These are phyloP conservation scores for Pelecanoides urinatrix DNA, from an alignment of 2,113 vertebrate species.

Conservation along the genomic window DNA sequence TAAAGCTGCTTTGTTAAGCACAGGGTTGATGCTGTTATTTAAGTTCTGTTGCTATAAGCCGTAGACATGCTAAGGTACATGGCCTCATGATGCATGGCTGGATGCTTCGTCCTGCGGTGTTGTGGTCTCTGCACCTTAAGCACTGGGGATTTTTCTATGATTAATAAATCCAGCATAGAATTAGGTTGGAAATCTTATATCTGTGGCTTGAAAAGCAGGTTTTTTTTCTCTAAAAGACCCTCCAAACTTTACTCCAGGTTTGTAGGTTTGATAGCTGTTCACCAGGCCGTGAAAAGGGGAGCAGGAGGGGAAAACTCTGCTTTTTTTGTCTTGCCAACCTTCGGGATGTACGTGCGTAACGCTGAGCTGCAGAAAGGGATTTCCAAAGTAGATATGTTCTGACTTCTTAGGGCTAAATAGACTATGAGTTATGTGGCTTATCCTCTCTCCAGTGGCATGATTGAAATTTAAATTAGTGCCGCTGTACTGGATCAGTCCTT, in stretches of 20 bases:
- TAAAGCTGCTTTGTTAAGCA: background rate
- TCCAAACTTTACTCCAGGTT: background rate
- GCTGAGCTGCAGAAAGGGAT: background rate
- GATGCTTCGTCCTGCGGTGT: background rate
- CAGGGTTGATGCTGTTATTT: background rate
- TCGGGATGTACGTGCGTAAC: accelerated
- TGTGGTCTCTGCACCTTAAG: background rate
- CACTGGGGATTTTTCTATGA: background rate
- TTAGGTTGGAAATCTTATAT: background rate
- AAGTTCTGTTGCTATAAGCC: background rate
- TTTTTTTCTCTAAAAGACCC: background rate
- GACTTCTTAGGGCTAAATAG: background rate
- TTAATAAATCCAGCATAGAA: background rate
- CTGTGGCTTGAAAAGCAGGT: background rate
- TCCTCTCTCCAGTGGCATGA: background rate
- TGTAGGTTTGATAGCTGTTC: background rate
- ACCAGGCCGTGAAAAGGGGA: background rate
- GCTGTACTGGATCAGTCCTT: background rate
- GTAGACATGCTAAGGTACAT: accelerated
- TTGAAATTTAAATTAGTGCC: background rate
- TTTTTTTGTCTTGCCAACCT: background rate
- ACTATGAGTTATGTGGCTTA: background rate
- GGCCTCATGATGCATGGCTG: background rate
- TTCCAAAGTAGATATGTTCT: background rate
- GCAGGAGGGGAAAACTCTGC: background rate